Conservation (phyloP, 2,113 vertebrate genomes). For the Xiphophorus couchianus region DNA sequence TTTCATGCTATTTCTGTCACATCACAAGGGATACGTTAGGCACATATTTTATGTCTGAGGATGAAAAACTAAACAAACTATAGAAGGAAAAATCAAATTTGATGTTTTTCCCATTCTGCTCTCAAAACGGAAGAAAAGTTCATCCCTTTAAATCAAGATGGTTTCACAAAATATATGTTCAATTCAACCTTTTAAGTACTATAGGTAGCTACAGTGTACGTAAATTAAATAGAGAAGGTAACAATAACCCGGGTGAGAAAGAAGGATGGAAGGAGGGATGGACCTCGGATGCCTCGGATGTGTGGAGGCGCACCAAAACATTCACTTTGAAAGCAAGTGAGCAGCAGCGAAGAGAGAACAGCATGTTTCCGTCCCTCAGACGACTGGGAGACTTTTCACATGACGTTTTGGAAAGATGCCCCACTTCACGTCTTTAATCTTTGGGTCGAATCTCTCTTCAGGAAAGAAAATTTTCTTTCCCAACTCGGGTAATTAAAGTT, state of each 20-base stretch:
- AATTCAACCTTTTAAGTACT: background rate
- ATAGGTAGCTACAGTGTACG: conserved; percentile 1
- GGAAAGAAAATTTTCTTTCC: conserved; percentile 24
- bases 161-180: background rate
- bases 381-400: conserved; percentile 27
- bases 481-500: conserved; percentile 59
- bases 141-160: background rate
- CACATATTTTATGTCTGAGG: background rate
- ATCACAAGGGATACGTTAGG: background rate
- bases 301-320: conserved; percentile 13
- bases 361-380: conserved; percentile 27
- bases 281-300: conserved; percentile 39
- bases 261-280: conserved; percentile 51
- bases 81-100: background rate
- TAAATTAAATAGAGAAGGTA: conserved; percentile 25
- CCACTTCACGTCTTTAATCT: conserved; percentile 32
- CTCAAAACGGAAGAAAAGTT: no score
- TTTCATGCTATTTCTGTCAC: conserved; percentile 16
- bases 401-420: conserved; percentile 25
- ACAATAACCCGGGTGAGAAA: conserved; percentile 45
- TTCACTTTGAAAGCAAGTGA: conserved; percentile 32
- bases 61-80: background rate
- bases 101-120: background rate
- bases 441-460: conserved; percentile 24
- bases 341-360: conserved; percentile 14